Conservation (phyloP, 1,140 invertebrate species). For the Drosophila ironensis region DNA sequence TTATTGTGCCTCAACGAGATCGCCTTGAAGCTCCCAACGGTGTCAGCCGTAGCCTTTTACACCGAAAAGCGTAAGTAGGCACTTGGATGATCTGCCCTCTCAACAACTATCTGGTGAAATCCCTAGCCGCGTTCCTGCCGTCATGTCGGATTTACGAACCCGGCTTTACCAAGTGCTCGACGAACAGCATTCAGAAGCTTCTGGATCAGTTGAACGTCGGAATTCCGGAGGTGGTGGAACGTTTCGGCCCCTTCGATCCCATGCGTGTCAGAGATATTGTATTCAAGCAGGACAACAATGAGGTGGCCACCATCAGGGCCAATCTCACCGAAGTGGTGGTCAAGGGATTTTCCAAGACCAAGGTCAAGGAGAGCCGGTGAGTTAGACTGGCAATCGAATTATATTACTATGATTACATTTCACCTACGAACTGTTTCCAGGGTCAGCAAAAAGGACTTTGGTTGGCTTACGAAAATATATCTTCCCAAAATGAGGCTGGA, state of each 20-base stretch:
- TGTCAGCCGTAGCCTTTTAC: constrained; percentile 50
- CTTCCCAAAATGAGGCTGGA: constrained; percentile 86
- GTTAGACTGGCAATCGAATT: too few relatives aligned
- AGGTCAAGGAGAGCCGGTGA: constrained; percentile 84
- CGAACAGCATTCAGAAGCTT: constrained; percentile 84
- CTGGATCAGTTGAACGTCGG: constrained; percentile 84
- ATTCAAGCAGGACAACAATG: constrained; percentile 82
- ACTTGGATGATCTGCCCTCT: not conserved
- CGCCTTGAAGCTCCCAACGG: constrained; percentile 3
- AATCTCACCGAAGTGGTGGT: constrained; percentile 85
- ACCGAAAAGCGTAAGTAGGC: constrained; percentile 64
- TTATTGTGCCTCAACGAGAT: constrained; percentile 25
- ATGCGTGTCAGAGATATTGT: constrained; percentile 55
- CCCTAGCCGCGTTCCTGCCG: constrained; percentile 84
- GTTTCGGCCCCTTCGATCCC: constrained; percentile 68
- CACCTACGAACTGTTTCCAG: constrained; percentile 49
- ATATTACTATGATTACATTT: too few relatives aligned
- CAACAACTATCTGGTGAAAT: too few relatives aligned
- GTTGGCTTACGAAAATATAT: constrained; percentile 85
- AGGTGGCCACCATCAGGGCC: constrained; percentile 86
- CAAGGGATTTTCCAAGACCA: constrained; percentile 84
- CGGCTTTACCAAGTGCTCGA: constrained; percentile 85
- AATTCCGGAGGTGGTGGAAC: constrained; percentile 57
- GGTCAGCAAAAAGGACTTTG: constrained; percentile 85
- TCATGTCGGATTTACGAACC: constrained; percentile 85